Base-by-base conservation (phyloP, 2,113 vertebrate species). In the Coryphaenoides rupestris region DNA sequence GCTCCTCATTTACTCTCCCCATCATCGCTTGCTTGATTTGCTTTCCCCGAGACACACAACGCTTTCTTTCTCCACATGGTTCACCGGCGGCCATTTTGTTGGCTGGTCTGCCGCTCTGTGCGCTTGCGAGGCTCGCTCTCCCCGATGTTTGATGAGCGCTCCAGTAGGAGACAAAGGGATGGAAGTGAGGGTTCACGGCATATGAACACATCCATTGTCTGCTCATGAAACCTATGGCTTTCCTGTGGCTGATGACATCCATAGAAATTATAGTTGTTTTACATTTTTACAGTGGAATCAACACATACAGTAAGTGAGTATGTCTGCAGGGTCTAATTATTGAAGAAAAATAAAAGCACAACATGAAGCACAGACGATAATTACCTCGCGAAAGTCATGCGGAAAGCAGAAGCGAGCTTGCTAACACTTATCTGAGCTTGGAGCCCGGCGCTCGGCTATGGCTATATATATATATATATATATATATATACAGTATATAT, bases 1-100 rank as follows among this genome's bases (percentile, higher is more conserved):
- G 83, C 84, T 79, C 82, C 82, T 86, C 83, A 89, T 87, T 87
- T 84, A 84, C 79, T 86, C 79, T 84, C 85, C 86, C 81, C 33
- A 85, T 88, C 84, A 86, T 87, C 82, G 80, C 85, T 86, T 81
- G 81, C 84, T 84, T 87, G 80, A 77, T 87, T 83, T 83, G 77
- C 80, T 76, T 9, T 40, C 33, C 73, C 80, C 57, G 76, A 66
- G 73, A 83, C 76, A 86, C 76, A 86, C 87, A 87, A 86, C 74
- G 79, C 82, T 66, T 70, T 57, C 81, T 86, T 87, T 88, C 84
- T 87, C 72, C 68, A n/a, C n/a, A 12, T 63, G 10, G 63, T 68
- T 76, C 63, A 72, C 33, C 82, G 78, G 81, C 85, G 80, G 85
- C 82, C 79, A 84, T 88, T 85, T 89, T 84, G 73, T 79, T 79